Evolutionary conservation across 2,888 invertebrate species (phyloP).

Genomic region (Ichneumon xanthorius): DNA sequence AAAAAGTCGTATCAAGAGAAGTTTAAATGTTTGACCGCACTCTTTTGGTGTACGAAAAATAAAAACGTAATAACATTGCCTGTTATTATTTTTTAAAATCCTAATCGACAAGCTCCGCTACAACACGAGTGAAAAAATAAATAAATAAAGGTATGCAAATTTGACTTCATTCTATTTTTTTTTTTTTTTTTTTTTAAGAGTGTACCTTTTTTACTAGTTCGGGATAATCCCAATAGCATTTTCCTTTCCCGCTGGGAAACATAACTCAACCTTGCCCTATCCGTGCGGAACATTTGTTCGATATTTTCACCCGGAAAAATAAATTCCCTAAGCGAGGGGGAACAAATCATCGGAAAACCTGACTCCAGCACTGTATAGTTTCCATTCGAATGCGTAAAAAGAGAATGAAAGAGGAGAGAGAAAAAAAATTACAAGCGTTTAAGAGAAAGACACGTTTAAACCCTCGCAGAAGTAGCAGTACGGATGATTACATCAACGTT

Average conservation of each 20-base stretch:
- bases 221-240: not conserved
- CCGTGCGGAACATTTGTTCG: not conserved
- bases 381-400: not conserved
- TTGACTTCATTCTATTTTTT: not conserved
- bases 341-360: not conserved
- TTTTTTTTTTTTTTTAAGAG: not conserved
- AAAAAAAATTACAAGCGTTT: not conserved
- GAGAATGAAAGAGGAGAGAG: too few relatives aligned
- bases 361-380: not conserved
- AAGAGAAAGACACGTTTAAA: slow-evolving; percentile 28
- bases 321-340: not conserved
- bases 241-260: not conserved
- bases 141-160: not conserved
- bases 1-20: too few relatives aligned
- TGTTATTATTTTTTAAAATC: too few relatives aligned
- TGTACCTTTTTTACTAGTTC: not conserved
- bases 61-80: too few relatives aligned
- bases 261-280: not conserved
- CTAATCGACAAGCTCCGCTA: too few relatives aligned
- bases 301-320: not conserved
- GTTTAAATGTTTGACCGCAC: too few relatives aligned
- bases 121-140: too few relatives aligned
- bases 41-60: too few relatives aligned
- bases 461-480: not conserved
- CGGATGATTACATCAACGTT: not conserved